phyloP scores from a whole-genome alignment of 2,888 invertebrate genomes.

The Lasiommata megera region DNA sequence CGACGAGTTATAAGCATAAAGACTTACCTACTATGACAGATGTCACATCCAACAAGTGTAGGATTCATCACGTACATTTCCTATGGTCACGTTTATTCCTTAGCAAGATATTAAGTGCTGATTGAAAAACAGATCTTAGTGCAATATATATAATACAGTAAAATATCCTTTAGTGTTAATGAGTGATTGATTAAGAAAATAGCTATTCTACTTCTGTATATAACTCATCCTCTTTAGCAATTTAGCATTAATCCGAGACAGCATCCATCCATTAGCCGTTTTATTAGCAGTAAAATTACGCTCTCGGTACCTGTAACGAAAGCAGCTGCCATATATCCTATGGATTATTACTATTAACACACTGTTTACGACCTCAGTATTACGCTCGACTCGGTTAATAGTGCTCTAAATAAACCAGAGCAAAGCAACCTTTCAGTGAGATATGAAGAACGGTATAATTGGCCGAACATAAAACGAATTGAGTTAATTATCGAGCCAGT shows the following conservation, averaged over 20 bases:
- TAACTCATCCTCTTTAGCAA: slow-evolving; percentile 2
- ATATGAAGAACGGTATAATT: neutral
- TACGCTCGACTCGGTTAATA: neutral
- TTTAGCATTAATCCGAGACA: slow-evolving; percentile 16
- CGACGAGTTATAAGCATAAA: too few species aligned
- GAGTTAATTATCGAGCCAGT: neutral
- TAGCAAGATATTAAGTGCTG: too few species aligned
- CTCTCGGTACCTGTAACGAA: slow-evolving; percentile 35
- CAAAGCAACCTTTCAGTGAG: neutral
- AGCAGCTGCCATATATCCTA: slow-evolving; percentile 17
- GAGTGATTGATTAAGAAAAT: neutral
- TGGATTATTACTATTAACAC: slow-evolving; percentile 25
- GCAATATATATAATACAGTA: too few species aligned
- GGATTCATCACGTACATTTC: too few species aligned
- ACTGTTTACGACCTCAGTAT: slow-evolving; percentile 15
- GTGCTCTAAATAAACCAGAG: neutral
- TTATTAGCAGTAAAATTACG: slow-evolving; percentile 46
- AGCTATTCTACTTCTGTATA: neutral
- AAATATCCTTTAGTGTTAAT: too few species aligned
- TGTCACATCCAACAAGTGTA: too few species aligned
- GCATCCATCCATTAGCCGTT: slow-evolving; percentile 42
- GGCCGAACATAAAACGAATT: neutral
- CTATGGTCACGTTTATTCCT: too few species aligned
- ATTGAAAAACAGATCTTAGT: too few species aligned
- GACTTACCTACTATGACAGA: too few species aligned